Conservation (phyloP, 1,140 invertebrate species). For the Bombus polaris region DNA sequence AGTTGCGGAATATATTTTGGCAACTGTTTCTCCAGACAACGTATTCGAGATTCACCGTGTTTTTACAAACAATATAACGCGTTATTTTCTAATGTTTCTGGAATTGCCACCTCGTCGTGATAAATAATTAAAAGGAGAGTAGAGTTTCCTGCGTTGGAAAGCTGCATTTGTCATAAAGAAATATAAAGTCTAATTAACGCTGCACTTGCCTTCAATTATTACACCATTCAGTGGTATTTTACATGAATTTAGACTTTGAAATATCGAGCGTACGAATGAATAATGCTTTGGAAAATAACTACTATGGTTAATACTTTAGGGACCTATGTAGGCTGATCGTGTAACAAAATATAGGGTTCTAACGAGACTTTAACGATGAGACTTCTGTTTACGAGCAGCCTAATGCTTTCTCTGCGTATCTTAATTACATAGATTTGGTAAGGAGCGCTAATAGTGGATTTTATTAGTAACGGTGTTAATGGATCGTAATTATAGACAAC, state of each 20-base stretch:
- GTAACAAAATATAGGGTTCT: not conserved
- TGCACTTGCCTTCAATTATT: not conserved
- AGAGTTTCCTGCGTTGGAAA: too few relatives aligned
- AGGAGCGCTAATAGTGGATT: not conserved
- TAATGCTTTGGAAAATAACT: not conserved
- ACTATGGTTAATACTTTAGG: not conserved
- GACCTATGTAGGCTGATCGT: not conserved
- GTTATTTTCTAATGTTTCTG: too few relatives aligned
- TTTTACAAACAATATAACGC: too few relatives aligned
- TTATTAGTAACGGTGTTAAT: not conserved
- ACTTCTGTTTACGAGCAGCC: not conserved
- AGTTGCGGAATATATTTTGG: too few relatives aligned
- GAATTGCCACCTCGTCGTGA: too few relatives aligned
- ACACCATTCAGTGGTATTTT: not conserved
- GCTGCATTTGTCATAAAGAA: too few relatives aligned
- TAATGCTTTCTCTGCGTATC: not conserved
- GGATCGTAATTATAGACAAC: not conserved
- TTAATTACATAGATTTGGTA: not conserved
- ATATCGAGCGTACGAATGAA: not conserved
- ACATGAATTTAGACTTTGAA: not conserved
- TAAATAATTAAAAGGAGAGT: too few relatives aligned
- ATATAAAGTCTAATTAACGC: too few relatives aligned
- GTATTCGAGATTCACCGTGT: too few relatives aligned
- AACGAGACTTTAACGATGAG: constrained; percentile 2
- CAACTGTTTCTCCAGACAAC: too few relatives aligned